Base-by-base conservation (phyloP, 2,797 vertebrate species). In the Hyperoplus immaculatus region DNA sequence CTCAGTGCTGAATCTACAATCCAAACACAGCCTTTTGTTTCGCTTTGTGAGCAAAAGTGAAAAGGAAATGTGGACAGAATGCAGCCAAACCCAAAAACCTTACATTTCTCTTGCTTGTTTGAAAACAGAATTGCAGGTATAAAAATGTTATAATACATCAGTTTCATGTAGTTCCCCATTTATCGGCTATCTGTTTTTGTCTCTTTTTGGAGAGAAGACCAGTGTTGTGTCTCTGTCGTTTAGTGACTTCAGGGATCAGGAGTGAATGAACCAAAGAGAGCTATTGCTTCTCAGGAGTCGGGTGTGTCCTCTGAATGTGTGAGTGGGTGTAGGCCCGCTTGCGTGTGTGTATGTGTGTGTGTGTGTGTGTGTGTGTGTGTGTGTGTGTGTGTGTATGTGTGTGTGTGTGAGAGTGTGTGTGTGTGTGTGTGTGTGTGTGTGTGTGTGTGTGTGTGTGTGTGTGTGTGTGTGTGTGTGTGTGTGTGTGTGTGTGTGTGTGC, bases 301-400 rank as follows among this genome's bases (percentile, higher is more conserved):
- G 87, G 87, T 50, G 89, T 92, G 83, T 69, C 66, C 59, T 78
- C 64, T 73, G 29, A 67, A 70, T 60, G 15, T 49, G 72, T 29
- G 56, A 59, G 65, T 65, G 75, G 64, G 76, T 84, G 84, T 83
- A 72, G 43, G 10, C 18, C 38, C 42, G 51, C 39, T 38, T 54
- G 41, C 1, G 3, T 53, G 21, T 21, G 43, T 50, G 72, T 36
- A 54, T 64, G 62, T 65, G 11, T 49, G 5, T 50, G 47, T 16
- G 51, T 55, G 53, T 4, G 4, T 43, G 6, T 45, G 43, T 11
- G 43, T 45, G 2, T 18, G 10, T 66, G 70, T 42, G 7, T 15
- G 62, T 29, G 10, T 29, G 29, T 41, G 57, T n/a, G 1, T n/a
- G 4, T 41, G 16, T n/a, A 18, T n/a, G 51, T 16, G 6, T 42